A percentile compares a stretch with the other conserved stretches of the same genome.
phyloP scores from a whole-genome alignment of 2,797 vertebrate genomes.

The Pogoniulus pusillus region DNA sequence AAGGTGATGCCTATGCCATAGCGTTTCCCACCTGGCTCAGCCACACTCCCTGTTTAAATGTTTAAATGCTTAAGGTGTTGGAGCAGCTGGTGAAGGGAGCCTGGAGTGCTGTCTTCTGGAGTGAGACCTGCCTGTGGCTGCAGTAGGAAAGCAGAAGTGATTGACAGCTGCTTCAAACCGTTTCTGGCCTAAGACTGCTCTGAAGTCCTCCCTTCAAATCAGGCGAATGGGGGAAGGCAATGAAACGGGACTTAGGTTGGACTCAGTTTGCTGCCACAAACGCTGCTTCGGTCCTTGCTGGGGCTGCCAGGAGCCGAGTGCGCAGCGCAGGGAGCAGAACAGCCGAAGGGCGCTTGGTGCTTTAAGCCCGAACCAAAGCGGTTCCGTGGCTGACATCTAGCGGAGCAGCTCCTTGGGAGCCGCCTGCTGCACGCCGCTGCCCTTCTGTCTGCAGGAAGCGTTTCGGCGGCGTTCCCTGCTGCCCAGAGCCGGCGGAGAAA shows the following conservation, averaged over 20 bases:
- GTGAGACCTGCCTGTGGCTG: slow-evolving; percentile 19
- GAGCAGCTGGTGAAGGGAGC: slow-evolving; percentile 31
- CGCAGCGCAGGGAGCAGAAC: too few relatives aligned
- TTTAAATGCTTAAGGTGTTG: neutral
- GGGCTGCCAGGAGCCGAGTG: neutral
- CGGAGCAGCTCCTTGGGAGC: neutral
- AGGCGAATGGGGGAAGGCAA: neutral
- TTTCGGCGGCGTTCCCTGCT: neutral
- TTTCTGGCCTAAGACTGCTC: neutral
- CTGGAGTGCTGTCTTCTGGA: slow-evolving; percentile 48
- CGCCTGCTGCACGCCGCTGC: neutral
- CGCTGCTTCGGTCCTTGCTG: neutral
- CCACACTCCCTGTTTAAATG: slow-evolving; percentile 60
- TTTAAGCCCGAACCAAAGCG: neutral
- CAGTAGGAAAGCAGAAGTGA: neutral
- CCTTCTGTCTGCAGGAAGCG: neutral
- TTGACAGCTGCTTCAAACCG: neutral
- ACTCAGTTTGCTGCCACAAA: neutral
- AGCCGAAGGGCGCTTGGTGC: neutral
- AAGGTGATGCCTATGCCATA: slow-evolving; percentile 57
- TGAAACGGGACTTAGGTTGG: slow-evolving; percentile 46
- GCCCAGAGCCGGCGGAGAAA: neutral
- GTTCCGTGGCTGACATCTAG: slow-evolving; percentile 38
- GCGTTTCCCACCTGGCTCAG: slow-evolving; percentile 56
- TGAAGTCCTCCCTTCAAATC: slow-evolving; percentile 6